These are phyloP conservation scores for Amiota minor DNA, from an alignment of 2,888 invertebrate genomes.

Conservation along the genomic window DNA sequence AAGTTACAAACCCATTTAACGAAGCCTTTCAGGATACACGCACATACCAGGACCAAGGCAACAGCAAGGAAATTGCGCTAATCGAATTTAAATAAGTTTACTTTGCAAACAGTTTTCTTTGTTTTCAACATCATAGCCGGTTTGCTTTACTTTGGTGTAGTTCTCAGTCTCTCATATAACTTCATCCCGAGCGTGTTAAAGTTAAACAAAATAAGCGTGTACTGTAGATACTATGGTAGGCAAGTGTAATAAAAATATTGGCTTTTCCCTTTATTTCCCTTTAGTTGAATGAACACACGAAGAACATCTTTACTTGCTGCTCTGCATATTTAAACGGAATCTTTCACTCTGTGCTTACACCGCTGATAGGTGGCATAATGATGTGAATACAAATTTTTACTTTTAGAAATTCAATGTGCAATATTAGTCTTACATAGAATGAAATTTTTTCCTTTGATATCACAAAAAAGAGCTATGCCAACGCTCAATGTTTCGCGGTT, in stretches of 20 bases:
- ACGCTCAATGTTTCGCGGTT: too few relatives aligned
- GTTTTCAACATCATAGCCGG: conserved; percentile 29
- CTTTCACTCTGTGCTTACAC: too few relatives aligned
- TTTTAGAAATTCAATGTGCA: too few relatives aligned
- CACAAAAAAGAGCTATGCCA: too few relatives aligned
- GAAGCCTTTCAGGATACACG: neutral
- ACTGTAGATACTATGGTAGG: too few relatives aligned
- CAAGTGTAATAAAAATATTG: conserved; percentile 53
- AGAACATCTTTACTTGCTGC: conserved; percentile 13
- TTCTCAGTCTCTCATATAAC: conserved; percentile 29
- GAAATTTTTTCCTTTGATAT: too few relatives aligned
- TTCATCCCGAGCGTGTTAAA: conserved; percentile 33
- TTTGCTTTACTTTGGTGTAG: conserved; percentile 40
- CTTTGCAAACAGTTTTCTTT: conserved; percentile 55
- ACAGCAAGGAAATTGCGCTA: conserved; percentile 55
- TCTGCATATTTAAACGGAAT: conserved; percentile 57
- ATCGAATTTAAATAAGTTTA: conserved; percentile 67
- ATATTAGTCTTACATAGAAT: too few relatives aligned
- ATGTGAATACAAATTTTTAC: too few relatives aligned
- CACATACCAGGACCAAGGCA: neutral
- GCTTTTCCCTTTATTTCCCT: conserved; percentile 45
- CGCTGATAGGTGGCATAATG: neutral
- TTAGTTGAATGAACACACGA: conserved; percentile 28
- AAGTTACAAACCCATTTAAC: too few relatives aligned
- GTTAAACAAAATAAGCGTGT: conserved; percentile 45